A percentile compares a stretch with the other conserved stretches of the same genome.
Conservation (phyloP, 2,888 invertebrate species). For the Agrenia bidenticulata region DNA sequence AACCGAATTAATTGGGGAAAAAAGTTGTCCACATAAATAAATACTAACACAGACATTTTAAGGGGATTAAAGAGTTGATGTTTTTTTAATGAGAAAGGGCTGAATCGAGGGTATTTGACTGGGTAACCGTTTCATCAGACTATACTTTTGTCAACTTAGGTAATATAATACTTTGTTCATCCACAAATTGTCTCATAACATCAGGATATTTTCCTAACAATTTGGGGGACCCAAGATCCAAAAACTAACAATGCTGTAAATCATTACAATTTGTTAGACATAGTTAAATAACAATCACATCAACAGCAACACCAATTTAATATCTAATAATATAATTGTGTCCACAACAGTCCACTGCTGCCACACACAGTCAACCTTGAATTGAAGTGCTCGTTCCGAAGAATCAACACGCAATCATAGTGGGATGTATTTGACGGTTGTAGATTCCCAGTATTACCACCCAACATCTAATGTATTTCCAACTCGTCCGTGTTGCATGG, state of each 20-base stretch:
- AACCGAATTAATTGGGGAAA: constrained; percentile 39
- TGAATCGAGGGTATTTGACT: neutral
- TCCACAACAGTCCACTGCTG: neutral
- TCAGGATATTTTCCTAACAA: constrained; percentile 20
- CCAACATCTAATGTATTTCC: constrained; percentile 37
- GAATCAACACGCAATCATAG: no score
- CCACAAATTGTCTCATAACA: constrained; percentile 18
- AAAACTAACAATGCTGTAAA: constrained; percentile 28
- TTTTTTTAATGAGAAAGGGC: neutral
- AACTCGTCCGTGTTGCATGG: neutral
- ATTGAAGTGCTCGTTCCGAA: constrained; percentile 28
- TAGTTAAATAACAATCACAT: neutral
- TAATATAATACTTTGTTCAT: neutral
- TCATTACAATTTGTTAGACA: constrained; percentile 6
- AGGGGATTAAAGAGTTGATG: no score
- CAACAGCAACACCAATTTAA: neutral
- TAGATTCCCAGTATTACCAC: constrained; percentile 28
- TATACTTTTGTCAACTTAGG: neutral
- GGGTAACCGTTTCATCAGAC: neutral
- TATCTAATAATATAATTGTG: no score
- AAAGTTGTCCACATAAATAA: neutral
- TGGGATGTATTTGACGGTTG: constrained; percentile 9
- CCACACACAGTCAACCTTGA: constrained; percentile 19
- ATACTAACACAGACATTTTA: no score
- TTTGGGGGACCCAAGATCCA: constrained; percentile 22